A percentile compares a stretch with the other conserved stretches of the same genome.
These are phyloP conservation scores for Rhorus exstirpatorius DNA, from an alignment of 2,888 invertebrate genomes.

Conservation along the genomic window DNA sequence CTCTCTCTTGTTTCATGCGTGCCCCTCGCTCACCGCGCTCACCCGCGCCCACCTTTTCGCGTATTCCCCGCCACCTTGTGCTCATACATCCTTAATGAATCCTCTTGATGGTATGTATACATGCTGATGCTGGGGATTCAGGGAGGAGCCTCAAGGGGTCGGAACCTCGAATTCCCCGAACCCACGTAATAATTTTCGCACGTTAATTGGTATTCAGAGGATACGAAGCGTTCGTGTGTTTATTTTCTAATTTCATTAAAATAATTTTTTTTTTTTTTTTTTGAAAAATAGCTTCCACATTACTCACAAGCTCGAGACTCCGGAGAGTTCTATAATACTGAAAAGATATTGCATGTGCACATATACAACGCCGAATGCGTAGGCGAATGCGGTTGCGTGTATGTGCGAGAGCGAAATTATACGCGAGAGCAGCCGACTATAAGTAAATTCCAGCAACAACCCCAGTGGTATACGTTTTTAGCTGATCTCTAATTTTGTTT, in stretches of 20 bases:
- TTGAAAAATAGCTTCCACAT: constrained; percentile 72
- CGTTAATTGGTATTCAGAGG: constrained; percentile 82
- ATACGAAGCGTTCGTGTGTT: constrained; percentile 48
- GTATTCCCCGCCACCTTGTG: too few relatives aligned
- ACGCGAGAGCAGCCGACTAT: background rate
- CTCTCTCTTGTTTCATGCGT: too few relatives aligned
- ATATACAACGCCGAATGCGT: background rate
- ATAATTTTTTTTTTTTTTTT: constrained; percentile 74
- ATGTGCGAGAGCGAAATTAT: background rate
- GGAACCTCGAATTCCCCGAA: constrained; percentile 72
- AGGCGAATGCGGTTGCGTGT: too few relatives aligned
- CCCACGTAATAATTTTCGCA: constrained; percentile 78
- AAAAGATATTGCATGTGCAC: background rate
- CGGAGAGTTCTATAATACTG: constrained; percentile 44
- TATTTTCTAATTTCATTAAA: too few relatives aligned
- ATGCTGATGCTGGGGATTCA: background rate
- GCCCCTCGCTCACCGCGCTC: too few relatives aligned
- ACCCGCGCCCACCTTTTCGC: too few relatives aligned
- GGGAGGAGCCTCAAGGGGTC: constrained; percentile 38
- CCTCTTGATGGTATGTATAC: too few relatives aligned
- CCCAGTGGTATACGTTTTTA: constrained; percentile 15
- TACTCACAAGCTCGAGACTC: constrained; percentile 27
- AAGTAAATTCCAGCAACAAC: background rate
- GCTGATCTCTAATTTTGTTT: constrained; percentile 36
- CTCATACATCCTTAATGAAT: too few relatives aligned